Evolutionary conservation across 1,140 invertebrate genomes (phyloP), one percentile per base, ranked within the genome.

Genomic region (Ips typographus): DNA sequence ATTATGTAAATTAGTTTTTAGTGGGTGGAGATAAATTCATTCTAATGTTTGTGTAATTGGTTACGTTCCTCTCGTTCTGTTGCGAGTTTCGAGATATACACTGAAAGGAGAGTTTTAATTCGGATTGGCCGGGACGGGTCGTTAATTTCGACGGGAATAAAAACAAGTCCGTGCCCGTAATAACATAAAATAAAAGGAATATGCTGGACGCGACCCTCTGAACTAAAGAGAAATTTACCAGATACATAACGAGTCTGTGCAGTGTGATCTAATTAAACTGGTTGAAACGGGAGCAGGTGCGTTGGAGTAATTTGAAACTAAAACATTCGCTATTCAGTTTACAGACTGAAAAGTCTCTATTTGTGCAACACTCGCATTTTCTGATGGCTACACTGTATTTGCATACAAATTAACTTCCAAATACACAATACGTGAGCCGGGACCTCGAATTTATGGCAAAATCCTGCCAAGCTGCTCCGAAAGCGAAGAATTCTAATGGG

Each of bases 331-430:
- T n/a, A 52, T 64, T 52, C 61, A 6, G 49, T 64, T 64, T 53
- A 40, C 47, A 3, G 47, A 64, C 61, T 64, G 61, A 59, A 61
- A 61, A 64, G 61, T 64, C 61, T 64, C 43, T 52, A 64, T 64
- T 64, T 40, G 47, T 52, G n/a, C 38, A 40, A 5, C 39, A 53
- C 49, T 53, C 36, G 61, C 61, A 53, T 64, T 64, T 64, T 64
- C 61, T 64, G 61, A 53, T 64, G 49, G 61, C 43, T 64, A 64
- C 61, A 52, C 47, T 38, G 47, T 64, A 64, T 64, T 64, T 64
- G 49, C 61, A 64, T 64, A 64, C 49, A 64, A 64, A 64, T 64
- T 64, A 64, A 64, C 61, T 64, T 53, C n/a, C 47, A n/a, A 53
- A 64, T 64, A 64, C 40, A 64, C 61, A 64, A n/a, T 47, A 47